Evolutionary conservation across 2,888 invertebrate species (phyloP), one percentile per base, ranked within the genome.

Genomic region (Brachyopa scutellaris): DNA sequence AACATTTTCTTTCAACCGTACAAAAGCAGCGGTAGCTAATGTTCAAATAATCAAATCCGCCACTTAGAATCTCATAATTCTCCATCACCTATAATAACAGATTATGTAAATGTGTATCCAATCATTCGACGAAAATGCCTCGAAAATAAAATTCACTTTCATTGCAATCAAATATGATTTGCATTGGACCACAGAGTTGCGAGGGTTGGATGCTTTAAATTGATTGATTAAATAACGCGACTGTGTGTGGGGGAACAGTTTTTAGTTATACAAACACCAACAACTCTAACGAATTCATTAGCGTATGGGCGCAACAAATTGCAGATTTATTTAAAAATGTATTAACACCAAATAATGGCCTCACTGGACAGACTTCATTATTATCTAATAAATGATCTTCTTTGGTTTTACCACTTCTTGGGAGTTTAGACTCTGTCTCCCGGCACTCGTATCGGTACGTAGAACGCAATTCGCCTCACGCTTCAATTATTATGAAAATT

Each of bases 401-500:
- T 9, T 9, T 6, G 21, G 21, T 6, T 8, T 33, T n/a, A n/a
- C n/a, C n/a, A n/a, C n/a, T n/a, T n/a, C n/a, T n/a, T n/a, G n/a
- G n/a, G n/a, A 8, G 21, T 13, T 21, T 21, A 5, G 8, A 6
- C 21, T 0, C 51, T 2, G n/a, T 15, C 6, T 1, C 38, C 21
- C 19, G 21, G 53, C 7, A 13, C 1, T n/a, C n/a, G n/a, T n/a
- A n/a, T n/a, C n/a, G n/a, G n/a, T n/a, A n/a, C n/a, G n/a, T n/a
- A 2, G 33, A 64, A 36, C 33, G 26, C 6, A 57, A 57, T 67
- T 64, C 51, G 15, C 26, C 38, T 26, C 57, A 78, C 70, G 70
- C 38, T 62, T 70, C 57, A 57, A 72, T 64, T 78, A 74, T 66
- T n/a, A n/a, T n/a, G 40, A 74, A 49, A 57, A 57, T 64, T 73